A percentile compares a stretch with the other conserved stretches of the same genome.
These are phyloP conservation scores for Brienomyrus brachyistius DNA, from an alignment of 2,113 vertebrate species.

Conservation along the genomic window DNA sequence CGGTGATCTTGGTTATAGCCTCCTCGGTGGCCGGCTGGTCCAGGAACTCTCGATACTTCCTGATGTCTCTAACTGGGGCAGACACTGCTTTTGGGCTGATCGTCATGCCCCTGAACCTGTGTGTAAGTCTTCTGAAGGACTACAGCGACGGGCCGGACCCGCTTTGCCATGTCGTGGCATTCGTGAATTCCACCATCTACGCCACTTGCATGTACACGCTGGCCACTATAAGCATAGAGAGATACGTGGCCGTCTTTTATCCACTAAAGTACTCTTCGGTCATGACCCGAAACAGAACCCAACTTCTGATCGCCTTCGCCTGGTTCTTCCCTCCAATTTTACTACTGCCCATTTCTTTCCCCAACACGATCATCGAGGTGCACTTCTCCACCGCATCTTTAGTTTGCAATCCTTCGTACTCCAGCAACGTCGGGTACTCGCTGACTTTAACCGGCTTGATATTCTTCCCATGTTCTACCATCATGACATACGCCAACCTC, in stretches of 20 bases:
- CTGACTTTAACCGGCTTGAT: conserved; percentile 59
- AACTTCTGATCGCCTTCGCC: conserved; percentile 59
- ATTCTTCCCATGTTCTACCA: conserved; percentile 69
- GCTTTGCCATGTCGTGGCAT: conserved; percentile 68
- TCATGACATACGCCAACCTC: conserved; percentile 69
- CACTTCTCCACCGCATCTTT: conserved; percentile 70
- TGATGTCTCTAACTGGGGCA: conserved; percentile 69
- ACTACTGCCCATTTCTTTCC: conserved; percentile 61
- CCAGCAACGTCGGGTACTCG: conserved; percentile 63
- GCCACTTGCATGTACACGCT: conserved; percentile 72
- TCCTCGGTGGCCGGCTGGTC: conserved; percentile 74
- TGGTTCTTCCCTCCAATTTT: conserved; percentile 68
- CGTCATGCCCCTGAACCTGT: conserved; percentile 73
- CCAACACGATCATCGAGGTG: conserved; percentile 61
- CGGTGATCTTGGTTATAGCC: conserved; percentile 64
- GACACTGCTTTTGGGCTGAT: conserved; percentile 69
- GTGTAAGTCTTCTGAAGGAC: conserved; percentile 61
- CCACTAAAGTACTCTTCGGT: conserved; percentile 62
- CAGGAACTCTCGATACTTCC: conserved; percentile 64
- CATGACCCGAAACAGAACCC: conserved; percentile 57
- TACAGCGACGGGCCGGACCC: conserved; percentile 52
- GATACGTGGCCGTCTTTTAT: conserved; percentile 70
- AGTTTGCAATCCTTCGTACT: conserved; percentile 72
- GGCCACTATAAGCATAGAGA: conserved; percentile 67
- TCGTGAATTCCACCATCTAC: conserved; percentile 64